Conservation (phyloP, 2,797 vertebrate species). For the Chromobotia macracanthus region DNA sequence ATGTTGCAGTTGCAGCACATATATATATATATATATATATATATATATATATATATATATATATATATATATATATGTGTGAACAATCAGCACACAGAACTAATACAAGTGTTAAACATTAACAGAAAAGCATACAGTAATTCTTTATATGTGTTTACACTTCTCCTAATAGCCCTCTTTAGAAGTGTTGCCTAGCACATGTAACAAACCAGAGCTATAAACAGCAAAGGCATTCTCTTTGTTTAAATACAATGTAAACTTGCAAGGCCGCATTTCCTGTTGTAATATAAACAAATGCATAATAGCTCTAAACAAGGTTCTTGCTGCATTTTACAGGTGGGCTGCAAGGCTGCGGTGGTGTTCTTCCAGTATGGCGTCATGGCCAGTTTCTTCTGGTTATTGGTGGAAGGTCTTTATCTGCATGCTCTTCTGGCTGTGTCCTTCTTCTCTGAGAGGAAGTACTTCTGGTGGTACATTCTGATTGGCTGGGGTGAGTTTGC, state of each 20-base stretch:
- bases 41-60: too few relatives aligned
- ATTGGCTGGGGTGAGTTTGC: constrained; percentile 97
- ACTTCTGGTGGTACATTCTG: constrained; percentile 98
- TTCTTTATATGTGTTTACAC: constrained; percentile 39
- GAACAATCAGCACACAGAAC: too few relatives aligned
- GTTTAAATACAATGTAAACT: constrained; percentile 32
- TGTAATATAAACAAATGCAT: constrained; percentile 34
- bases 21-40: too few relatives aligned
- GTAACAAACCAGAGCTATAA: constrained; percentile 1
- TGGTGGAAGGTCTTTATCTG: constrained; percentile 95
- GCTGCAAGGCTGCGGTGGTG: constrained; percentile 89
- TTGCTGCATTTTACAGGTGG: constrained; percentile 74
- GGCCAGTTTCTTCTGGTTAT: constrained; percentile 96
- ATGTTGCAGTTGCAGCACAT: neutral
- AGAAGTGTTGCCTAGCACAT: constrained; percentile 16
- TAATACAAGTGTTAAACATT: constrained; percentile 14
- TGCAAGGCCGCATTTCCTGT: constrained; percentile 19
- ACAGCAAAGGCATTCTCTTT: constrained; percentile 33
- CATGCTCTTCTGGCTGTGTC: constrained; percentile 91
- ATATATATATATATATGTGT: too few relatives aligned
- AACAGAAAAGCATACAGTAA: constrained; percentile 4
- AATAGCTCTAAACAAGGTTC: constrained; percentile 35
- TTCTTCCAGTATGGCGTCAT: constrained; percentile 96
- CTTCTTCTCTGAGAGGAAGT: constrained; percentile 97
- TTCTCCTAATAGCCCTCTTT: constrained; percentile 14